phyloP scores from a whole-genome alignment of 1,140 invertebrate species.

The Zophobas morio region DNA sequence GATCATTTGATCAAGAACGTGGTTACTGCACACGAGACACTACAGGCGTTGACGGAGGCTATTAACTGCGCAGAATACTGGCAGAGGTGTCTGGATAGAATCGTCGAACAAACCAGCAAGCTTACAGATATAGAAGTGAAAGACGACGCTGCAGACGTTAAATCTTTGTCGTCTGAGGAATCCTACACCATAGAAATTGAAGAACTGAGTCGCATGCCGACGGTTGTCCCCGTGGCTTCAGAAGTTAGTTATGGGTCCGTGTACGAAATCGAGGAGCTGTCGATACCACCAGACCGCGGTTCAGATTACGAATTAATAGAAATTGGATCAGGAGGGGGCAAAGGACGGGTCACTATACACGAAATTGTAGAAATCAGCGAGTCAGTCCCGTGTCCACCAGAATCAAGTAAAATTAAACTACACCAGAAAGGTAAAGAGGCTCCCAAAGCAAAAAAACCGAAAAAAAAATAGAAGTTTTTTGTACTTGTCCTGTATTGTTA shows the following conservation, averaged over 20 bases:
- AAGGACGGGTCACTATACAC: background rate
- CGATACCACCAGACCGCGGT: background rate
- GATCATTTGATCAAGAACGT: slow-evolving; percentile 61
- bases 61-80: slow-evolving; percentile 61
- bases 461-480: no score
- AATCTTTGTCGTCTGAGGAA: background rate
- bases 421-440: background rate
- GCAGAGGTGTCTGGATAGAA: slow-evolving; percentile 59
- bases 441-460: background rate
- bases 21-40: slow-evolving; percentile 60
- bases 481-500: no score
- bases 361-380: slow-evolving; percentile 1
- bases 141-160: background rate
- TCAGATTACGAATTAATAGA: background rate
- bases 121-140: slow-evolving; percentile 21
- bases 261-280: slow-evolving; percentile 57
- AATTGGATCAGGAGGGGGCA: background rate
- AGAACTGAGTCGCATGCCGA: background rate
- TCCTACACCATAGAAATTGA: slow-evolving; percentile 42
- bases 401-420: background rate
- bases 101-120: slow-evolving; percentile 55
- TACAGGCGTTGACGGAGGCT: slow-evolving; percentile 59
- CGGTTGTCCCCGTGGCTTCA: background rate
- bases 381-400: background rate
- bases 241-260: slow-evolving; percentile 50